A percentile compares a stretch with the other conserved stretches of the same genome.
These are phyloP conservation scores for Plebejus argus DNA, from an alignment of 2,888 invertebrate species.

Conservation along the genomic window DNA sequence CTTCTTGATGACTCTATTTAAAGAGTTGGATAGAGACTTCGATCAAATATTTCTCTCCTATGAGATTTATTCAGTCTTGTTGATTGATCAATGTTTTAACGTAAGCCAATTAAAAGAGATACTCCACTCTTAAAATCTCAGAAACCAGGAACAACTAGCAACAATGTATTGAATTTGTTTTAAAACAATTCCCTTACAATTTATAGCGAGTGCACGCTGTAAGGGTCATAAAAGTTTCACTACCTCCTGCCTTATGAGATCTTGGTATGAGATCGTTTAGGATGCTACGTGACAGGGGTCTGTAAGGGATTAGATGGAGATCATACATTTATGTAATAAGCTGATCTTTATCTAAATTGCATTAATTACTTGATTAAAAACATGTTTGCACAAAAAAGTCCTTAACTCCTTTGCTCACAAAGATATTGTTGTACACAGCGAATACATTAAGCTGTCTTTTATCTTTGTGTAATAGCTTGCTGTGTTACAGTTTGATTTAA, in stretches of 20 bases:
- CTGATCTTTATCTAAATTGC: background rate
- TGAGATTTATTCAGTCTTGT: no score
- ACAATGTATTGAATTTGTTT: constrained; percentile 6
- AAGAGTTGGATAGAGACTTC: no score
- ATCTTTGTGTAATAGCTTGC: no score
- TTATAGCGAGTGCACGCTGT: constrained; percentile 5
- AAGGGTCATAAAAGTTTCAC: constrained; percentile 22
- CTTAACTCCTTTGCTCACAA: no score
- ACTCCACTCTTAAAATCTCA: background rate
- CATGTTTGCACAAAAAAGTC: background rate
- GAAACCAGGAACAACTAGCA: background rate
- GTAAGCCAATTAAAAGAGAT: no score
- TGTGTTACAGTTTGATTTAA: no score
- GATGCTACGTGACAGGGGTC: constrained; percentile 4
- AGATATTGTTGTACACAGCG: no score
- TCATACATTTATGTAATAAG: background rate
- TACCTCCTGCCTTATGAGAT: constrained; percentile 13
- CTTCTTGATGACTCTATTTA: no score
- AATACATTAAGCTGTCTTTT: no score
- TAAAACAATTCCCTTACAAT: constrained; percentile 17
- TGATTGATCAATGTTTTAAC: no score
- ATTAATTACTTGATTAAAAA: background rate
- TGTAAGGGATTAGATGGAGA: background rate
- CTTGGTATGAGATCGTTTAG: constrained; percentile 1
- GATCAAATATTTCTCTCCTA: no score